Percentiles rank a stretch among this genome's conserved stretches.
phyloP scores from a whole-genome alignment of 2,888 invertebrate species.

The Frankliniella intonsa region DNA sequence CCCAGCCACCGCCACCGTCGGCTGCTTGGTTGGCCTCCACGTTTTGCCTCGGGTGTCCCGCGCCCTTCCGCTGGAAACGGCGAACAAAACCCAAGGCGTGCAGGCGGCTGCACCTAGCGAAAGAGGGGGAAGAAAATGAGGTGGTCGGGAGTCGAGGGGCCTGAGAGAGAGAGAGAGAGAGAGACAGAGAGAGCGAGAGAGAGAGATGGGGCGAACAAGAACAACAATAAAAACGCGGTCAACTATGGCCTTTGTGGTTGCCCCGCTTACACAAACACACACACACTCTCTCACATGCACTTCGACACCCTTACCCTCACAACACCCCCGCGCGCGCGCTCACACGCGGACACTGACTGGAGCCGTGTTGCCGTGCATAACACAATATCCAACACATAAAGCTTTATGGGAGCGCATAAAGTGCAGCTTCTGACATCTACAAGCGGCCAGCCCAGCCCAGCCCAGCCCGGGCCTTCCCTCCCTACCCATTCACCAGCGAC shows the following conservation, averaged over 20 bases:
- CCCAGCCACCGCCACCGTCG: background rate
- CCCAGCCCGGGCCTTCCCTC: background rate
- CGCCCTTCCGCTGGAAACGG: background rate
- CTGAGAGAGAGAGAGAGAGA: background rate
- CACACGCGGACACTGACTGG: background rate
- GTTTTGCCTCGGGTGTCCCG: background rate
- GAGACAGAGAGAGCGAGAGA: background rate
- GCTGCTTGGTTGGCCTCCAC: background rate
- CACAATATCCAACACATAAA: slow-evolving; percentile 25
- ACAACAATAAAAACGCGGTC: slow-evolving; percentile 6
- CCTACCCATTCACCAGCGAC: background rate
- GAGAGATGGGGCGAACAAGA: background rate
- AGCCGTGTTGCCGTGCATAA: slow-evolving; percentile 10
- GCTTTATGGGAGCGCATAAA: slow-evolving; percentile 5
- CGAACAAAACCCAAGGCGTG: background rate
- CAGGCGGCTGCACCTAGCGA: background rate
- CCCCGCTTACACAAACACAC: background rate
- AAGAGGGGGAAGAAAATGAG: background rate
- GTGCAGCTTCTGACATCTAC: slow-evolving; percentile 24
- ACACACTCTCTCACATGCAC: background rate
- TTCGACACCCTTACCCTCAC: too few species aligned
- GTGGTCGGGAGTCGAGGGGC: background rate
- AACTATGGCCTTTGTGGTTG: background rate
- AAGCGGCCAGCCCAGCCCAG: background rate
- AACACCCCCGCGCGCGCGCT: background rate